These are phyloP conservation scores for Dastarcus helophoroides DNA, from an alignment of 2,888 invertebrate genomes.

Conservation along the genomic window DNA sequence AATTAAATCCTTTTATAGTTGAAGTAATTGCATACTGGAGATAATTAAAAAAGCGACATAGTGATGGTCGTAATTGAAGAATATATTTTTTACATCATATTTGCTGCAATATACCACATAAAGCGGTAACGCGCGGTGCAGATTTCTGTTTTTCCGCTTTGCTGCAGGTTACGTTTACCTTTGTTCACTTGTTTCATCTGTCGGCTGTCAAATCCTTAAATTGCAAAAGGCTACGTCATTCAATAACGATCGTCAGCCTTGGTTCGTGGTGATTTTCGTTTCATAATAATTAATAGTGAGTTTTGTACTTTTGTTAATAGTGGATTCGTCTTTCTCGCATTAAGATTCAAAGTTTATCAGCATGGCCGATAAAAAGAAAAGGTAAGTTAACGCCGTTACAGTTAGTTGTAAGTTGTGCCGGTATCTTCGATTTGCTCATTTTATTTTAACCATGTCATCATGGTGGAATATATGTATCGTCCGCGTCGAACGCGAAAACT, in stretches of 20 bases:
- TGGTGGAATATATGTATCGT: slow-evolving; percentile 24
- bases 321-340: slow-evolving; percentile 15
- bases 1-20: no score
- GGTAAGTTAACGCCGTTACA: slow-evolving; percentile 6
- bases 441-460: slow-evolving; percentile 30
- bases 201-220: slow-evolving; percentile 20
- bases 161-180: no score
- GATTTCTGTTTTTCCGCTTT: no score
- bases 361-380: slow-evolving; percentile 28
- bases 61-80: no score
- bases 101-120: no score
- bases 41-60: no score
- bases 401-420: slow-evolving; percentile 12
- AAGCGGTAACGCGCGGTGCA: no score
- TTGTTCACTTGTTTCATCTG: no score
- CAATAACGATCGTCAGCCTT: slow-evolving; percentile 27
- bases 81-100: no score
- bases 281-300: slow-evolving; percentile 11
- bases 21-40: no score
- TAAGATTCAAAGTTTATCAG: slow-evolving; percentile 13
- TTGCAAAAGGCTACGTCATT: slow-evolving; percentile 33
- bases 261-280: slow-evolving; percentile 16
- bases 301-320: slow-evolving; percentile 13
- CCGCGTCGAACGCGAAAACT: slow-evolving; percentile 4
- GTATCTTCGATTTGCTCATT: slow-evolving; percentile 16